Percentiles rank a stretch among this genome's conserved stretches.
These are phyloP conservation scores for Turritopsis rubra DNA, from an alignment of 30 jellyfish, hydroid and myxozoan genomes.

Conservation along the genomic window DNA sequence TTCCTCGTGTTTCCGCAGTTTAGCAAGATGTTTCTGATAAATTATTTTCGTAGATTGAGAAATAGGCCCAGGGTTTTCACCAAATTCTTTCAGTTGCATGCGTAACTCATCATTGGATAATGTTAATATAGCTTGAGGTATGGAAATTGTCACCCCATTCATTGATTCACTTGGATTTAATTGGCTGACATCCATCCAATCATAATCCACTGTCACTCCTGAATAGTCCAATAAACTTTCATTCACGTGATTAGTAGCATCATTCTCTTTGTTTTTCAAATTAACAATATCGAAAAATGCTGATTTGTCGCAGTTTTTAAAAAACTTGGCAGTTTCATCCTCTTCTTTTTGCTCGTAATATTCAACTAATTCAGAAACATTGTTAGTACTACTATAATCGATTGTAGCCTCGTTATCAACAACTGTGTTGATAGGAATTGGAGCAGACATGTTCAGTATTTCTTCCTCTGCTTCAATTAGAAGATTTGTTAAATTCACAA, in stretches of 20 bases:
- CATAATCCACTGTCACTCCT: conserved; percentile 59
- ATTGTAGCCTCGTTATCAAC: conserved; percentile 18
- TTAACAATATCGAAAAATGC: neutral
- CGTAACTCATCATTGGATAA: conserved; percentile 44
- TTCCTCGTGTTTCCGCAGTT: neutral
- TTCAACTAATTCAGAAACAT: conserved; percentile 17
- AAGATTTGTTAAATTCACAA: neutral
- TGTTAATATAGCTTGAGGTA: conserved; percentile 41
- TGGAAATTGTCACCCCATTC: neutral
- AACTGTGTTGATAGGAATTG: neutral
- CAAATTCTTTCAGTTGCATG: conserved; percentile 47
- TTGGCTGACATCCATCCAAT: conserved; percentile 83
- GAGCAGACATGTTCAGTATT: no score
- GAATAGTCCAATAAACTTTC: conserved; percentile 2
- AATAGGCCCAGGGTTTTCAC: conserved; percentile 86
- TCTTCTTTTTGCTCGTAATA: conserved; percentile 18
- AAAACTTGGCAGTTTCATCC: neutral
- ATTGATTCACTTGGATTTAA: conserved; percentile 39
- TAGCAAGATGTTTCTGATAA: conserved; percentile 58
- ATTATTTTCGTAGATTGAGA: conserved; percentile 46
- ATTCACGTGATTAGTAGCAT: neutral
- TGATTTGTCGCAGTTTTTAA: neutral
- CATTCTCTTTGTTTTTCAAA: neutral
- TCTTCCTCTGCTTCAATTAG: neutral
- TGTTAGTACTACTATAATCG: conserved; percentile 21